Conservation (phyloP, 2,888 invertebrate genomes). For the Allolobophora icterica region DNA sequence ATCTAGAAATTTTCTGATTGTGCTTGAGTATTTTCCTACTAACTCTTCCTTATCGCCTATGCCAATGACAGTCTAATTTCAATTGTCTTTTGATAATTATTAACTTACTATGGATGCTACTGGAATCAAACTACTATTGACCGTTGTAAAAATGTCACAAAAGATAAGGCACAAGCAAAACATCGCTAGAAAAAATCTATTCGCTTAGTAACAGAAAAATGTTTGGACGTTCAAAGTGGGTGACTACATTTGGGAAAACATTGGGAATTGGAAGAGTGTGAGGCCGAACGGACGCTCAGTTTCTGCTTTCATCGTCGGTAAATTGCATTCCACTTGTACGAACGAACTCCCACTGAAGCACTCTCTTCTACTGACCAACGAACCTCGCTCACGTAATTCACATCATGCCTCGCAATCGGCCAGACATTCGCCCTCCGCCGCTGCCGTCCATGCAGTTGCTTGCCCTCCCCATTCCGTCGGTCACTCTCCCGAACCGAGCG, state of each 20-base stretch:
- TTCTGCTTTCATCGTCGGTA: not conserved
- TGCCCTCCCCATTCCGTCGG: not conserved
- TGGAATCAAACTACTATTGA: not conserved
- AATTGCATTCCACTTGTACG: not conserved
- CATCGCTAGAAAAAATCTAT: not conserved
- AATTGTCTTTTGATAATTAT: not conserved
- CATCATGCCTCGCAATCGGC: not conserved
- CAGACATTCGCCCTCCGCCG: not conserved
- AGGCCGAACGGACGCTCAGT: not conserved
- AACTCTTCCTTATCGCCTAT: not conserved
- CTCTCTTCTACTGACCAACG: not conserved
- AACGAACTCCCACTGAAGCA: not conserved
- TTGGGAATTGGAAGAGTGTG: too few relatives aligned
- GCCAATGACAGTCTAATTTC: not conserved
- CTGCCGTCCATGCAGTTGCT: not conserved
- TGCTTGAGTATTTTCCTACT: not conserved
- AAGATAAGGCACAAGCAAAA: not conserved
- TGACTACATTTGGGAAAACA: not conserved
- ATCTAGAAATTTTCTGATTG: not conserved
- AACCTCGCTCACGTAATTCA: not conserved
- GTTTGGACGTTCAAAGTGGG: not conserved
- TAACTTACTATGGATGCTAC: not conserved
- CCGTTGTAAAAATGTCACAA: not conserved
- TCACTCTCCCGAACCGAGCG: too few relatives aligned
- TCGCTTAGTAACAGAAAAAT: too few relatives aligned